Percentiles rank a stretch among this genome's conserved stretches.
phyloP scores from a whole-genome alignment of 2,797 vertebrate genomes.

The Bryconaethiops microstoma region DNA sequence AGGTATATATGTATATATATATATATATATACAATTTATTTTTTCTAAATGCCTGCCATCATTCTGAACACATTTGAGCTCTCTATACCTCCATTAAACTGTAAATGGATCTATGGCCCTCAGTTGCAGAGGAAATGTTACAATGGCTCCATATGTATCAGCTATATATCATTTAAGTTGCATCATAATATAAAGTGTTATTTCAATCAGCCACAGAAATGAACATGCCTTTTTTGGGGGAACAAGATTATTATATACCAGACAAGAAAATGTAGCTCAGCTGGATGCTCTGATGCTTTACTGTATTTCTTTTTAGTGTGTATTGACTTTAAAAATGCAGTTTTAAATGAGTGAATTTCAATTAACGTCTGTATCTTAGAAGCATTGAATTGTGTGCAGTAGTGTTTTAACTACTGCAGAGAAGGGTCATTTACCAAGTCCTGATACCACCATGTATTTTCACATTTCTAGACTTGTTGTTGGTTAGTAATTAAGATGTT shows the following conservation, averaged over 20 bases:
- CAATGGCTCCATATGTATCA: conserved; percentile 44
- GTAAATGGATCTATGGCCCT: conserved; percentile 53
- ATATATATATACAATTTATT: conserved; percentile 10
- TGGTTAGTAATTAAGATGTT: too few species aligned
- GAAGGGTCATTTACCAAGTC: too few species aligned
- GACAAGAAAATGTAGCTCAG: conserved; percentile 15
- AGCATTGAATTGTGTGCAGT: too few species aligned
- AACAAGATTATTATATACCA: conserved; percentile 17
- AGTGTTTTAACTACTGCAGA: too few species aligned
- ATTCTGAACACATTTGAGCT: conserved; percentile 68
- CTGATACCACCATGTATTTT: too few species aligned
- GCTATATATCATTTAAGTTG: conserved; percentile 39
- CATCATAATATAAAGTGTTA: conserved; percentile 42
- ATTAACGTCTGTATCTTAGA: too few species aligned
- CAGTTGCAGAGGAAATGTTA: conserved; percentile 62
- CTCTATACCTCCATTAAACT: conserved; percentile 69
- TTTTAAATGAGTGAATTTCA: too few species aligned
- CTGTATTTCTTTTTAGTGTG: neutral
- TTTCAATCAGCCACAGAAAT: conserved; percentile 52
- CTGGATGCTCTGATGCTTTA: neutral
- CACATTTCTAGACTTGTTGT: too few species aligned
- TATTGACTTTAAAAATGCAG: neutral
- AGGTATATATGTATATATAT: conserved; percentile 20
- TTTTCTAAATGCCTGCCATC: conserved; percentile 67
- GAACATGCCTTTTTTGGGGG: conserved; percentile 30